phyloP scores from a whole-genome alignment of 2,113 vertebrate species.

The Regulus satrapa region DNA sequence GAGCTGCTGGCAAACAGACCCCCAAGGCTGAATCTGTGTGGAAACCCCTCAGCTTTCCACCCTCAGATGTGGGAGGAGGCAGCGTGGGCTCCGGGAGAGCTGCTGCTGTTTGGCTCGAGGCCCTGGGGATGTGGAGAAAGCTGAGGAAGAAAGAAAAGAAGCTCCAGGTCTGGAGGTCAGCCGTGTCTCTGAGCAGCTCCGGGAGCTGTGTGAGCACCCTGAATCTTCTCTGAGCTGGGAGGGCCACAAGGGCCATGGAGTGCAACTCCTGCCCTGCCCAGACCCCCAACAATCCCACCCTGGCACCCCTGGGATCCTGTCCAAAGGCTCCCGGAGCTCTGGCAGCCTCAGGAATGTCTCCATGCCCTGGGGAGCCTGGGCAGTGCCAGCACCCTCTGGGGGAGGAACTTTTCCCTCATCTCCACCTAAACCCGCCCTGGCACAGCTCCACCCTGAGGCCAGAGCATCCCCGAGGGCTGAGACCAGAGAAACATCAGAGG shows the following conservation, averaged over 20 bases:
- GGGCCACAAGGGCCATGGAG: rapidly evolving
- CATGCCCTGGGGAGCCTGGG: background rate
- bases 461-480: background rate
- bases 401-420: rapidly evolving
- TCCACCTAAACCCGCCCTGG: rapidly evolving
- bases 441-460: background rate
- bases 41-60: background rate
- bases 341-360: background rate
- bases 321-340: background rate
- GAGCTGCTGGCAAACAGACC: background rate
- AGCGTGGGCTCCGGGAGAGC: rapidly evolving
- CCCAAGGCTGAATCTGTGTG: background rate
- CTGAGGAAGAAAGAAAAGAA: rapidly evolving
- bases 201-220: too few relatives aligned
- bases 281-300: background rate
- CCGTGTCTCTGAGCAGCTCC: too few relatives aligned
- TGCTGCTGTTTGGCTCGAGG: background rate
- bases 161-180: rapidly evolving
- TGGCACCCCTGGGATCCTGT: rapidly evolving
- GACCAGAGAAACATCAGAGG: background rate
- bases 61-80: background rate
- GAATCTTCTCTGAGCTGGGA: background rate
- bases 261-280: rapidly evolving
- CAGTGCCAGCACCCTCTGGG: background rate
- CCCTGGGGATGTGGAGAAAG: rapidly evolving